These are phyloP conservation scores for Chanos chanos DNA, from an alignment of 2,797 vertebrate species.

Conservation along the genomic window DNA sequence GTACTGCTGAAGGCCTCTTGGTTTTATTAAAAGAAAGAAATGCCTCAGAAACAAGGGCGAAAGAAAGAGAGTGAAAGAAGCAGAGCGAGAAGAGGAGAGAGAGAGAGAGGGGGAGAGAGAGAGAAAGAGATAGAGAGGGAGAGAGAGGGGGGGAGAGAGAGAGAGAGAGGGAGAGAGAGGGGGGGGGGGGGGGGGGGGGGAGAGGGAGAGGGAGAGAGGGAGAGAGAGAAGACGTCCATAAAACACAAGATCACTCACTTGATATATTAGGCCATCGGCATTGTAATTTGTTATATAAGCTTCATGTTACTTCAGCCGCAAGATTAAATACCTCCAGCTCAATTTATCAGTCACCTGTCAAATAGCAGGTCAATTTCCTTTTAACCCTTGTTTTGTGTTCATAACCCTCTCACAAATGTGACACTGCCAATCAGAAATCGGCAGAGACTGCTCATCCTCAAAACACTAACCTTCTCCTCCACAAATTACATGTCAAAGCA, in stretches of 20 bases:
- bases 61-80: neutral
- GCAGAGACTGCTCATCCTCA: neutral
- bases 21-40: neutral
- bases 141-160: neutral
- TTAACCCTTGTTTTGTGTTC: slow-evolving; percentile 84
- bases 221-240: too few relatives aligned
- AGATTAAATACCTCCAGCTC: slow-evolving; percentile 80
- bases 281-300: slow-evolving; percentile 81
- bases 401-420: slow-evolving; percentile 75
- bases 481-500: too few relatives aligned
- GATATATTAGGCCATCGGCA: slow-evolving; percentile 74
- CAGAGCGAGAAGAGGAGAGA: neutral
- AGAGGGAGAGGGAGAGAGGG: neutral
- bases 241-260: slow-evolving; percentile 49
- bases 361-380: slow-evolving; percentile 80
- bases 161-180: neutral
- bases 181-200: neutral
- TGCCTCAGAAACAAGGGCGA: neutral
- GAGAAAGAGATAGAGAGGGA: neutral
- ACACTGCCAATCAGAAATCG: slow-evolving; percentile 70
- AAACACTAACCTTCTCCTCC: neutral
- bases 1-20: too few relatives aligned
- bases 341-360: slow-evolving; percentile 80
- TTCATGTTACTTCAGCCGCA: slow-evolving; percentile 77
- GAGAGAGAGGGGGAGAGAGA: neutral